Conservation (phyloP, 2,888 invertebrate genomes). For the Yponomeuta cagnagella region DNA sequence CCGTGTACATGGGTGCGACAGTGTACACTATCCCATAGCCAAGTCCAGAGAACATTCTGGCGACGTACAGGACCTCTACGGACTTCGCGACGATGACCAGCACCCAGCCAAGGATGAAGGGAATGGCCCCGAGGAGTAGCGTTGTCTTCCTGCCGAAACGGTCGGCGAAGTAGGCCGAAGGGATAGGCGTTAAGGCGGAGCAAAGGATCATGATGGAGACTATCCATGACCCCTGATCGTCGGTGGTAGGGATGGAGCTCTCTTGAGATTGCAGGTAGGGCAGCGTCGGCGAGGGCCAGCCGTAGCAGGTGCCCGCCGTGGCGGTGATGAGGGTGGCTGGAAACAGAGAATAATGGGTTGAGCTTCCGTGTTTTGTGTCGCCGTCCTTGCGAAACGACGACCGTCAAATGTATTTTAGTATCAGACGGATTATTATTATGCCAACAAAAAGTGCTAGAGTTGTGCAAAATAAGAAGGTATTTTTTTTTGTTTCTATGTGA, state of each 20-base stretch:
- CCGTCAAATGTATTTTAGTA: background rate
- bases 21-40: conserved; percentile 79
- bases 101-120: conserved; percentile 79
- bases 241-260: conserved; percentile 66
- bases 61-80: conserved; percentile 73
- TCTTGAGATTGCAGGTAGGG: conserved; percentile 60
- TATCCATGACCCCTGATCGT: conserved; percentile 76
- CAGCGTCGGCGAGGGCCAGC: conserved; percentile 78
- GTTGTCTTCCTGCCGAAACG: conserved; percentile 80
- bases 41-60: conserved; percentile 78
- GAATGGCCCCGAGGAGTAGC: conserved; percentile 76
- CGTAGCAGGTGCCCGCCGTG: conserved; percentile 73
- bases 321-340: conserved; percentile 72
- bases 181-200: conserved; percentile 77
- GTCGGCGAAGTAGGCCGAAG: conserved; percentile 78
- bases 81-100: conserved; percentile 76
- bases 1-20: conserved; percentile 78
- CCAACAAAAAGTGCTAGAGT: background rate
- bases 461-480: background rate
- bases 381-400: background rate
- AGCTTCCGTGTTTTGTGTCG: background rate
- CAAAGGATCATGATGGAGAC: conserved; percentile 80
- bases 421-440: background rate
- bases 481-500: background rate
- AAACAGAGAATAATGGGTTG: conserved; percentile 28